Percentiles rank a stretch among this genome's conserved stretches.
phyloP scores from a whole-genome alignment of 1,140 invertebrate species.

The Eciton burchellii region DNA sequence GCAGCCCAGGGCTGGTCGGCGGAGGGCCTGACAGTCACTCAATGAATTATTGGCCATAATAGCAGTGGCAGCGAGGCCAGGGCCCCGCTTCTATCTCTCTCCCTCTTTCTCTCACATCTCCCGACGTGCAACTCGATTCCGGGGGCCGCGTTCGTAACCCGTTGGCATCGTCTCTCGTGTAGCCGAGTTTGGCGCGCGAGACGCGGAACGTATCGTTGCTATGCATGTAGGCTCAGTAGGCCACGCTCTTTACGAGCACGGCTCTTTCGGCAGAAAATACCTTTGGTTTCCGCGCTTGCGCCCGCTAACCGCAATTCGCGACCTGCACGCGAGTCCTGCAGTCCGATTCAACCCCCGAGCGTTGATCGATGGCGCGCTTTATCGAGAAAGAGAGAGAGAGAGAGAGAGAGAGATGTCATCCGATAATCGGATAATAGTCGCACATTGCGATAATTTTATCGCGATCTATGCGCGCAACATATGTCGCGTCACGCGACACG shows the following conservation, averaged over 20 bases:
- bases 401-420: no score
- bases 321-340: background rate
- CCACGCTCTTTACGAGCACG: constrained; percentile 45
- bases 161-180: constrained; percentile 65
- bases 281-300: constrained; percentile 1
- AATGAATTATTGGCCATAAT: constrained; percentile 85
- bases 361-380: background rate
- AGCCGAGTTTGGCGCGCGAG: constrained; percentile 35
- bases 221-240: constrained; percentile 66
- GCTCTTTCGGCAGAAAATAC: constrained; percentile 17
- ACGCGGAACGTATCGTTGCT: constrained; percentile 74
- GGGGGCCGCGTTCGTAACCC: constrained; percentile 63
- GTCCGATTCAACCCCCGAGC: background rate
- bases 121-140: constrained; percentile 75
- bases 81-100: constrained; percentile 58
- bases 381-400: no score
- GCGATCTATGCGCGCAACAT: no score
- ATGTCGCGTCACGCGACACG: no score
- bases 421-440: no score
- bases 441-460: no score
- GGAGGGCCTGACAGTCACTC: constrained; percentile 81
- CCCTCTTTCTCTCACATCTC: constrained; percentile 66
- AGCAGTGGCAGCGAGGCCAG: constrained; percentile 82
- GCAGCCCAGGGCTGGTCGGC: constrained; percentile 75
- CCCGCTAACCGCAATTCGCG: constrained; percentile 1